phyloP scores from a whole-genome alignment of 1,140 invertebrate species.

The Ditylenchus dipsaci region DNA sequence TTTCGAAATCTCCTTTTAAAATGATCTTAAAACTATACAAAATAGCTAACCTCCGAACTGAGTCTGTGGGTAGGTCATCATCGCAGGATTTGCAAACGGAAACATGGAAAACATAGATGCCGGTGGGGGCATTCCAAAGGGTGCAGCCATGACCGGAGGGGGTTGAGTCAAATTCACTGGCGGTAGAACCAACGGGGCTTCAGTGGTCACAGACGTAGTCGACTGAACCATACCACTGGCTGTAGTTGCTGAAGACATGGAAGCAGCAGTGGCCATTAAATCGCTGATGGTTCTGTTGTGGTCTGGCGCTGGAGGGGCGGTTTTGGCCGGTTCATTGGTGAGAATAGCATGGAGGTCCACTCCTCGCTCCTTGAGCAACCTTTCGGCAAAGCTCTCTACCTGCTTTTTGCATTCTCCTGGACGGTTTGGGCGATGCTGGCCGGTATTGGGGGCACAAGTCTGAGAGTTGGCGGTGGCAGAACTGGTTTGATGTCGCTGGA shows the following conservation, averaged over 20 bases:
- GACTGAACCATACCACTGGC: too few relatives aligned
- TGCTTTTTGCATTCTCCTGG: background rate
- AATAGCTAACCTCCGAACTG: too few relatives aligned
- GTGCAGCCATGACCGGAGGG: background rate
- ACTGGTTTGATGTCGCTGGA: background rate
- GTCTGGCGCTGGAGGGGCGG: background rate
- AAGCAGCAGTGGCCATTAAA: background rate
- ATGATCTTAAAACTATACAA: too few relatives aligned
- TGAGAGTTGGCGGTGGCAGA: background rate
- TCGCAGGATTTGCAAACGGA: too few relatives aligned
- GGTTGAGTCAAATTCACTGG: conserved; percentile 1
- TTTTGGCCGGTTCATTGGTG: background rate
- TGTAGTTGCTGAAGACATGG: too few relatives aligned
- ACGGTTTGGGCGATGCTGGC: background rate
- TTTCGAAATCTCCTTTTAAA: too few relatives aligned
- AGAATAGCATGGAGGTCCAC: background rate
- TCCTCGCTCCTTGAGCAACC: background rate
- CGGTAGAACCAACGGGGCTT: background rate
- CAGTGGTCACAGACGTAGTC: background rate
- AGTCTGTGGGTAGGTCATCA: too few relatives aligned
- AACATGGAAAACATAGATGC: too few relatives aligned
- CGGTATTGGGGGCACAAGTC: background rate
- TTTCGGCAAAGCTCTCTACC: background rate
- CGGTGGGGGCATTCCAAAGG: background rate
- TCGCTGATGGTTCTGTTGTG: background rate